phyloP scores from a whole-genome alignment of 2,888 invertebrate species.

The Coleophora flavipennella region DNA sequence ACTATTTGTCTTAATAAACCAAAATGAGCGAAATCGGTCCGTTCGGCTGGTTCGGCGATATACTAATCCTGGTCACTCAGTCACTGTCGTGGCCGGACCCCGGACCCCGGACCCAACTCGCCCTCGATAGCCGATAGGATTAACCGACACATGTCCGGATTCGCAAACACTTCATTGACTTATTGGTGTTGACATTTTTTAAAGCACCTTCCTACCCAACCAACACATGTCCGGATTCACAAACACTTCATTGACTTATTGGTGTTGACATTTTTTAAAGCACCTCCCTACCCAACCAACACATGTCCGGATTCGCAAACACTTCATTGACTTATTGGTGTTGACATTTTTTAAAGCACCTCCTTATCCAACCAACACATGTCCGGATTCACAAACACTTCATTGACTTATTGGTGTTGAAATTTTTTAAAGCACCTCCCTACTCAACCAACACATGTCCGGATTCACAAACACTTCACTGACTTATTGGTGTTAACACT shows the following conservation, averaged over 20 bases:
- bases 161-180: constrained; percentile 13
- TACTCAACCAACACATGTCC: too few species aligned
- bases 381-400: constrained; percentile 26
- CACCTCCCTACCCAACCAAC: too few species aligned
- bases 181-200: too few species aligned
- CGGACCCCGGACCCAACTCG: constrained; percentile 23
- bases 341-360: too few species aligned
- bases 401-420: neutral
- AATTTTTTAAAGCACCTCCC: too few species aligned
- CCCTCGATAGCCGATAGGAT: constrained; percentile 29
- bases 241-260: neutral
- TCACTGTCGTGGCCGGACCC: constrained; percentile 34
- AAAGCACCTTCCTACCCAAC: too few species aligned
- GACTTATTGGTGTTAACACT: too few species aligned
- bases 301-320: constrained; percentile 33
- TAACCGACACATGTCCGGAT: constrained; percentile 39
- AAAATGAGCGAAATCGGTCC: constrained; percentile 14
- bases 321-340: neutral
- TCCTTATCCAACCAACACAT: constrained; percentile 39
- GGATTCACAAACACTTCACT: too few species aligned
- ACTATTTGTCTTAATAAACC: constrained; percentile 51
- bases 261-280: too few species aligned
- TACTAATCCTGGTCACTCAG: constrained; percentile 42
- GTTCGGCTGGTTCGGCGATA: constrained; percentile 27
- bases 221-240: constrained; percentile 37